Conservation (phyloP, 2,113 vertebrate genomes). For the Periophthalmus modestus region DNA sequence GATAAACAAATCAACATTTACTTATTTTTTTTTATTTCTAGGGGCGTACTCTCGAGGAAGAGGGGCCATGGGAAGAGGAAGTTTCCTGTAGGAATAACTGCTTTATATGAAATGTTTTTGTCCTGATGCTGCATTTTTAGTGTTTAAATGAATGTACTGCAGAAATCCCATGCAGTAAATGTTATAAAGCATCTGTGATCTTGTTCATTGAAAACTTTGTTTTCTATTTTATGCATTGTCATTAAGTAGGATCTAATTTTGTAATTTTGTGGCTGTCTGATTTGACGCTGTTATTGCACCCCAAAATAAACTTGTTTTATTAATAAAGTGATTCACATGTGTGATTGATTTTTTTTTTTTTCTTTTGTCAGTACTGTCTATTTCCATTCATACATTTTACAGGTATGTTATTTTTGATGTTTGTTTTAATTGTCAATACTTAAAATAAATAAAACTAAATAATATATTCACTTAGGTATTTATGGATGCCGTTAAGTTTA, state of each 20-base stretch:
- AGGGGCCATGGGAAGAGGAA: conserved; percentile 61
- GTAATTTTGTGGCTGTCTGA: conserved; percentile 18
- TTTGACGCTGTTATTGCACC: neutral
- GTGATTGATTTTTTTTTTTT: neutral
- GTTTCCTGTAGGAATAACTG: conserved; percentile 27
- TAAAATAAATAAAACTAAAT: no score
- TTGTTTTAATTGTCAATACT: no score
- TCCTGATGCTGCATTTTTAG: neutral
- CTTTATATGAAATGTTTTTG: neutral
- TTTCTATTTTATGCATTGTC: conserved; percentile 13
- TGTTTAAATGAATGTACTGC: neutral
- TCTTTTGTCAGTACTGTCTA: neutral
- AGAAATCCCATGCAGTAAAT: neutral
- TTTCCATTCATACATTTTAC: neutral
- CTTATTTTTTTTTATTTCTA: conserved; percentile 13
- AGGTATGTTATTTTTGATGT: no score
- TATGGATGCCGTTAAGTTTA: neutral
- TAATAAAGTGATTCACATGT: conserved; percentile 54
- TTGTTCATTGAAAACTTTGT: neutral
- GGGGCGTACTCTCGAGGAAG: conserved; percentile 56
- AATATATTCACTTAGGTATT: neutral
- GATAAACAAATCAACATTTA: neutral
- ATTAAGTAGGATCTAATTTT: conserved; percentile 17
- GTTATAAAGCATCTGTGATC: neutral
- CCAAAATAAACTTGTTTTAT: conserved; percentile 30